Base-by-base conservation (phyloP, 53 echinoderm and acorn worm genomes). In the Echinometra lucunter region DNA sequence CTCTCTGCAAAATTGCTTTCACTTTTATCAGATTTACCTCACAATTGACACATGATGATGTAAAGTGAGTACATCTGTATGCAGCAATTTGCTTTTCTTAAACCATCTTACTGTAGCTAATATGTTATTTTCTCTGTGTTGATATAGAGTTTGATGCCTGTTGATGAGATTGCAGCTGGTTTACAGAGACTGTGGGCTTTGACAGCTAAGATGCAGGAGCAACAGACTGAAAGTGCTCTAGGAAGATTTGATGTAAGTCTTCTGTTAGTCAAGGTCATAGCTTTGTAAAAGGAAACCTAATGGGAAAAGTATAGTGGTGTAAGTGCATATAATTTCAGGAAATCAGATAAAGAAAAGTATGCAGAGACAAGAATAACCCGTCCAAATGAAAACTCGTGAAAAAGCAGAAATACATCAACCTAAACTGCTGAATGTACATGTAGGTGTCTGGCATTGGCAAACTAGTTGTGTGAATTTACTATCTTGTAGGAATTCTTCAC, bases 221-320 rank as follows among this genome's bases (percentile, higher is more conserved):
- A 96, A 49, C 98, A 98, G 95, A 98, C 98, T 1, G 94, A 97
- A 49, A 94, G 96, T 66, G 95, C 97, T 56, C 96, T 98, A 1
- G 98, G 98, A 53, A 96, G 98, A 96, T 98, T 95, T 95, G 98
- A 98, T 95, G 98, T 97, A 95, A 98, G 98, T 97, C 72, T 58
- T 4, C 17, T 53, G 16, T 88, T 13, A 88, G 4, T 88, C 88
- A 78, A 18, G 19, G 78, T 34, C n/a, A 13, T 15, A 34, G 21
- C 58, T 90, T 60, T 44, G 34, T 18, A 28, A 4, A 37, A 3
- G 44, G 72, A 72, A 35, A 72, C 9, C 72, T 72, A 35, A 72
- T 11, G 32, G 72, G 32, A 25, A 66, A 66, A 66, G n/a, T n/a
- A 66, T 28, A n/a, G 27, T 66, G 66, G 25, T 66, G n/a, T 6